Evolutionary conservation across 2,888 invertebrate genomes (phyloP), one percentile per base, ranked within the genome.

Genomic region (Dryobota labecula): DNA sequence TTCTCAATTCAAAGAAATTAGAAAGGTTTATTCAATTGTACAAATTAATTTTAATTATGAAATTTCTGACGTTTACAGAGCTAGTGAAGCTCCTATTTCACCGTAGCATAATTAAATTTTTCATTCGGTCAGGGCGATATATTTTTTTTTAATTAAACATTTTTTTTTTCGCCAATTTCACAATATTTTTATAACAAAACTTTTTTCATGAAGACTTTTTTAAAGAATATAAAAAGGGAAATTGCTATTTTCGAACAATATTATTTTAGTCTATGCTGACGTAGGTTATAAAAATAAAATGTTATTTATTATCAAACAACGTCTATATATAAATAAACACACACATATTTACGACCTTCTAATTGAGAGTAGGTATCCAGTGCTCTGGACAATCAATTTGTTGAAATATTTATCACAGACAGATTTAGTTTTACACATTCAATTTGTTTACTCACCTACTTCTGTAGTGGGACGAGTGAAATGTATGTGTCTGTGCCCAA

Each of bases 331-430:
- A 51, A 61, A 61, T 51, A 51, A 43, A 68, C 33, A 51, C 11
- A 64, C 15, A 20, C 20, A 41, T 45, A 38, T 47, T 36, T 15
- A 57, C 30, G 65, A 51, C 69, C 45, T 67, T 73, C 67, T 69
- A 47, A 58, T n/a, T 56, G 62, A 60, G 61, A 73, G 41, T 20
- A 63, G n/a, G n/a, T n/a, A n/a, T 27, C 33, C 62, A 62, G 36
- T 61, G 30, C 41, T 66, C 51, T 54, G 30, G 24, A 62, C 58
- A 69, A 65, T 71, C 61, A 70, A 65, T 70, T 76, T 41, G 74
- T 61, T 73, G 76, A 83, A 78, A 85, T 69, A 72, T 80, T 83
- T 80, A 83, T 70, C 67, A 27, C 54, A 51, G 70, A 76, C 72
- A 62, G 68, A 76, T 66, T 72, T 76, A 80, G 70, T 84, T 84